Evolutionary conservation across 2,113 vertebrate genomes (phyloP), one percentile per base, ranked within the genome.

Genomic region (Fukomys damarensis): DNA sequence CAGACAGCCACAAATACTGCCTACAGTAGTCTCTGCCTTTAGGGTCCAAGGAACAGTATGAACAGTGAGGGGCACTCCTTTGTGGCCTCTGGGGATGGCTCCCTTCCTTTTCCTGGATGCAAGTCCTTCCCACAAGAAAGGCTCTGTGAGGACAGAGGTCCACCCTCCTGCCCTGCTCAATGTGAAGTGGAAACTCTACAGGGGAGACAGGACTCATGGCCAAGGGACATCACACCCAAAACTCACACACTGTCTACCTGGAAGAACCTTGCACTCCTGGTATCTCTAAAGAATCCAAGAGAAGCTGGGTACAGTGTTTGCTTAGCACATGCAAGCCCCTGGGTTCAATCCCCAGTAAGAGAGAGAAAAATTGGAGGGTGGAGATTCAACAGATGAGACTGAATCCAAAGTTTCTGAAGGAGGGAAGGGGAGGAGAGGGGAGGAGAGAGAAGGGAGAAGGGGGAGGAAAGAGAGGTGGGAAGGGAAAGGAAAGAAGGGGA

Each of bases 191-290:
- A 12, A 0, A 0, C 9, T 6, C 81, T 19, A 9, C 1, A 46
- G 12, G 13, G 13, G 11, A 5, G 0, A 0, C 13, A 22, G 4
- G 26, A 3, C 11, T 5, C 16, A 3, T 0, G 2, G 8, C 9
- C 22, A 16, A 38, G 43, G 13, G 13, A 20, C 7, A 0, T 3
- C 0, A 0, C 1, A 7, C 0, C 49, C 49, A 8, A 2, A 1
- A 22, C 0, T 14, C 30, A 56, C 11, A 2, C 20, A 1, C 46
- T 24, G 5, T 0, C 0, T 11, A 0, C 0, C 2, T 12, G 24
- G 0, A 2, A 7, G 22, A 35, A 49, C n/a, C 13, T 9, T 1
- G 19, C 26, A 1, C 7, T 32, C 43, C 26, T 7, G 30, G 35
- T 3, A 12, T 20, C 41, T 24, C 24, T 1, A 2, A 10, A 24